Percentiles rank a stretch among this genome's conserved stretches.
Evolutionary conservation across 2,113 vertebrate genomes (phyloP).

Genomic region (Spea bombifrons): DNA sequence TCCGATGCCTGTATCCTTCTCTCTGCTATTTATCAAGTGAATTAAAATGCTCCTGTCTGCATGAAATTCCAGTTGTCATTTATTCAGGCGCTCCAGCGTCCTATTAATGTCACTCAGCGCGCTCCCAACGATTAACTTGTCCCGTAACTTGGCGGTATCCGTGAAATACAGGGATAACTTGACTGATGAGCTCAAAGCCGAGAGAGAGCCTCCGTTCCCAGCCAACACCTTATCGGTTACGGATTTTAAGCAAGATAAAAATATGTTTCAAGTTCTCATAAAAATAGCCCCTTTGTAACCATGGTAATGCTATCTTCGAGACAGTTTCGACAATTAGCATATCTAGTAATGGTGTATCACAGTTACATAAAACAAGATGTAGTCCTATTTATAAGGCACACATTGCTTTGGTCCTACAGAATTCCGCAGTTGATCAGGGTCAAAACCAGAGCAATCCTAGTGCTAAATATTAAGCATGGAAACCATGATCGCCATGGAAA

Average conservation of each 20-base stretch:
- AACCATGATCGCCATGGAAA: no score
- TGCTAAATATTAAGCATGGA: no score
- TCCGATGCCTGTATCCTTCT: neutral
- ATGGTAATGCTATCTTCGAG: slow-evolving; percentile 15
- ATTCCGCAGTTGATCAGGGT: no score
- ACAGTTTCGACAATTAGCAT: neutral
- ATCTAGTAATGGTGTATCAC: neutral
- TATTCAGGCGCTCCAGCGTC: slow-evolving; percentile 16
- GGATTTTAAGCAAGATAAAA: slow-evolving; percentile 16
- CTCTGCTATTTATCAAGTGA: slow-evolving; percentile 27
- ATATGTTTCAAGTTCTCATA: slow-evolving; percentile 17
- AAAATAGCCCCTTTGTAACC: slow-evolving; percentile 34
- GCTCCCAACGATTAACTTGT: slow-evolving; percentile 25
- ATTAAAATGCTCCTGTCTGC: slow-evolving; percentile 11
- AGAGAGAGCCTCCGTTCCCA: neutral
- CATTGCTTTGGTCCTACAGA: no score
- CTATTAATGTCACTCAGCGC: slow-evolving; percentile 29
- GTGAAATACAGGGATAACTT: neutral
- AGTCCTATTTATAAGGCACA: no score
- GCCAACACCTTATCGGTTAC: neutral
- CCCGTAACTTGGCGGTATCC: slow-evolving; percentile 16
- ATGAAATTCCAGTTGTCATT: slow-evolving; percentile 24
- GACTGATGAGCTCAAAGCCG: slow-evolving; percentile 17
- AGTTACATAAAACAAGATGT: neutral
- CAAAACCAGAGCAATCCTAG: no score